Evolutionary conservation across 2,888 invertebrate genomes (phyloP), one percentile per base, ranked within the genome.

Genomic region (Anoplius nigerrimus): DNA sequence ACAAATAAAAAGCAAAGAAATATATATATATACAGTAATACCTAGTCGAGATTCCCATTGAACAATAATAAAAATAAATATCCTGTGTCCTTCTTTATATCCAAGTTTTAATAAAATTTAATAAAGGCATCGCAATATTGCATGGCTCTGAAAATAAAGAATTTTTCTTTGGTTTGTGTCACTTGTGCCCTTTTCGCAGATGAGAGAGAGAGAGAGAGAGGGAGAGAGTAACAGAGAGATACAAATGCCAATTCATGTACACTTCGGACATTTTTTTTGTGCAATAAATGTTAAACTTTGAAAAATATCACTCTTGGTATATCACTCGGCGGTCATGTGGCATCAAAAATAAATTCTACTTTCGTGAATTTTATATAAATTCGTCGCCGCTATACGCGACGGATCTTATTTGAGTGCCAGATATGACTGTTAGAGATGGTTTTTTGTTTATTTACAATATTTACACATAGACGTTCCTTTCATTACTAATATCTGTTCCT

Each of bases 311-410:
- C 75, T 78, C 72, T 81, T 83, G 80, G 79, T 76, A 80, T 83
- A 84, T 84, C 83, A 71, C 81, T 82, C 82, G 83, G 81, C 82
- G 79, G 81, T 87, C 86, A 85, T 86, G 85, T 86, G 86, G 85
- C 86, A 86, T 82, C 81, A 81, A 79, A 80, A 75, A 76, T 72
- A 71, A 71, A 72, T 61, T 60, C 70, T 66, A 64, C 55, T 66
- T 72, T 62, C 57, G 65, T 22, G 24, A 63, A 51, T 46, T 74
- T 74, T 61, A 53, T 66, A 68, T 20, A 16, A 48, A 53, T 68
- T 71, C 56, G 46, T 67, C 69, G 70, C 62, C 48, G 60, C 18
- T 34, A 68, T 18, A 59, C 62, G 73, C 63, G 64, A 67, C 70
- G 56, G 51, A 79, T 78, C 77, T 78, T 78, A 69, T 76, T 83